Percentiles rank a stretch among this genome's conserved stretches.
Conservation (phyloP, 2,797 vertebrate species). For the Coluber constrictor region DNA sequence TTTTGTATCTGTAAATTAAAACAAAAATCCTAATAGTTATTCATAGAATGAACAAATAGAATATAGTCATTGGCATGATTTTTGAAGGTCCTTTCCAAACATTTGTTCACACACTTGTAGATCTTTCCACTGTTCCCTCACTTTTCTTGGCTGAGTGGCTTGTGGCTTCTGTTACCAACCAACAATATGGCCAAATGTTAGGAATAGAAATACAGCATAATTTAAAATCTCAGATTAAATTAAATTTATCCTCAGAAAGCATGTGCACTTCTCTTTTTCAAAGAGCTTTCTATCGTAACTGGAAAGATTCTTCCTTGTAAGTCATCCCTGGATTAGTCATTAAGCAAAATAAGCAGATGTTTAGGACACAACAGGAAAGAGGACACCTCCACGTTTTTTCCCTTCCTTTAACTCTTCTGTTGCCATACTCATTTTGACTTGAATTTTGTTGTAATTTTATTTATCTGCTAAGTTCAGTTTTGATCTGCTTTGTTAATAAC, state of each 20-base stretch:
- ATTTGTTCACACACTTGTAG: conserved; percentile 14
- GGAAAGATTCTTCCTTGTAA: neutral
- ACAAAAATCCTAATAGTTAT: neutral
- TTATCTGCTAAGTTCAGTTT: neutral
- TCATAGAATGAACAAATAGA: conserved; percentile 28
- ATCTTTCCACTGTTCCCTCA: conserved; percentile 23
- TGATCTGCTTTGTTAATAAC: neutral
- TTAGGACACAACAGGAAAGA: neutral
- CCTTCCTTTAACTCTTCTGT: neutral
- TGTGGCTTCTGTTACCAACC: conserved; percentile 14
- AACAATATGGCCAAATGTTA: conserved; percentile 17
- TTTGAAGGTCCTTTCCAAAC: conserved; percentile 31
- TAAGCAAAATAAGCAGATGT: neutral
- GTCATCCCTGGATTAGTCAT: neutral
- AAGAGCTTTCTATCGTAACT: neutral
- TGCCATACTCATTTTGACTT: neutral
- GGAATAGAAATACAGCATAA: neutral
- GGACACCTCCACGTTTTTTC: neutral
- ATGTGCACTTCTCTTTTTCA: neutral
- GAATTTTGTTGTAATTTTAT: neutral
- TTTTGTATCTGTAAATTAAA: neutral
- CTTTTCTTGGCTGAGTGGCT: conserved; percentile 25
- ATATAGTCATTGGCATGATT: neutral
- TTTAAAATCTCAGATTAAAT: neutral
- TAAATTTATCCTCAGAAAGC: neutral